Evolutionary conservation across 2,113 vertebrate species (phyloP).

Genomic region (Epinephelus lanceolatus): DNA sequence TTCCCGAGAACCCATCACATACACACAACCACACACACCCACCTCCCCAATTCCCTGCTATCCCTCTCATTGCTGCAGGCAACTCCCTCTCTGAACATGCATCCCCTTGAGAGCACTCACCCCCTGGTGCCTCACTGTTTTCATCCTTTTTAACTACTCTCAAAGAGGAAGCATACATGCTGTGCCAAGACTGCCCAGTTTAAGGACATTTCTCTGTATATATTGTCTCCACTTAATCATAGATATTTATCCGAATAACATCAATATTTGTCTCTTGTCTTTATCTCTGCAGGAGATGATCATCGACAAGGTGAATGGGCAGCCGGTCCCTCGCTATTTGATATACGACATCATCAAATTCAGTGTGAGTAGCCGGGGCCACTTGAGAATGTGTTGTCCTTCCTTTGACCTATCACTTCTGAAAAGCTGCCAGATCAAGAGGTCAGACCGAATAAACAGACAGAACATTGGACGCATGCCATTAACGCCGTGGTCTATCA

Average conservation of each 20-base stretch:
- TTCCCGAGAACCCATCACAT: background rate
- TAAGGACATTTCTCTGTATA: background rate
- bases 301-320: constrained; percentile 97
- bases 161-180: background rate
- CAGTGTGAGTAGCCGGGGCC: constrained; percentile 89
- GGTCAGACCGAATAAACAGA: constrained; percentile 14
- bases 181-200: background rate
- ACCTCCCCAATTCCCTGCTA: constrained; percentile 28
- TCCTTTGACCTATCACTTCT: constrained; percentile 16
- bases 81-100: constrained; percentile 39
- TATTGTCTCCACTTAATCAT: background rate
- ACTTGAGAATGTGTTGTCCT: constrained; percentile 26
- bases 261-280: constrained; percentile 9
- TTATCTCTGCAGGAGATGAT: constrained; percentile 95
- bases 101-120: constrained; percentile 31
- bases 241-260: background rate
- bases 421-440: constrained; percentile 21
- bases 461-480: background rate
- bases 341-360: constrained; percentile 99
- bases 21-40: constrained; percentile 13
- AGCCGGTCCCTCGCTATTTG: constrained; percentile 95
- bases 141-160: constrained; percentile 8
- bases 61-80: constrained; percentile 42
- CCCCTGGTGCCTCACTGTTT: constrained; percentile 9
- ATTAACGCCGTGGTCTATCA: background rate